Evolutionary conservation across 2,113 vertebrate genomes (phyloP), one percentile per base, ranked within the genome.

Genomic region (Ellobius talpinus): DNA sequence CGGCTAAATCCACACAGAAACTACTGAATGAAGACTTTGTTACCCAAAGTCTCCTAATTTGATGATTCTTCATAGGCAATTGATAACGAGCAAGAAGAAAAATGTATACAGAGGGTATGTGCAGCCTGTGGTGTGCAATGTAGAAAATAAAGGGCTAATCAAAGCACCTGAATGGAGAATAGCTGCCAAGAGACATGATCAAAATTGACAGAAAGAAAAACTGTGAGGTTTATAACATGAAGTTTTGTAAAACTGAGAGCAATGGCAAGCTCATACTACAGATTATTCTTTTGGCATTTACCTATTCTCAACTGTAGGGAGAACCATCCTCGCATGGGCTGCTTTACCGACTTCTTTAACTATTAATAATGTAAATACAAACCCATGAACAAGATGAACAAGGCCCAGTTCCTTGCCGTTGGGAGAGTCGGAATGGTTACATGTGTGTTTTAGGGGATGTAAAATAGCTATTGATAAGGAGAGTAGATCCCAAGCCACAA

Each of bases 21-120:
- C 39, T 77, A 23, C 9, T 10, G 0, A 12, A 7, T 3, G 0
- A 58, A 45, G 73, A 63, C 0, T 0, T 23, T 74, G 68, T 81
- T 74, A 19, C 31, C 21, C 26, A 61, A 91, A 11, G 21, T 42
- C 16, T 84, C 26, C 45, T 36, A 45, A 52, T 70, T 81, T 58
- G 39, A 24, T 12, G 42, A 90, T 5, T 84, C 45, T 76, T 74
- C 17, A 79, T 58, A 42, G 33, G 4, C 42, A 9, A 81, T 4
- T 91, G 73, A 58, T 73, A 77, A 89, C 10, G 4, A 61, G 68
- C 16, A 78, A 52, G 26, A 9, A 70, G 68, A 73, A 5, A 86
- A 87, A 36, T 74, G 33, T 45, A 19, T 70, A 47, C 7, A 5
- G 6, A 58, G 58, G 3, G 3, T 89, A 13, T 47, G 55, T 33